A percentile compares a stretch with the other conserved stretches of the same genome.
These are phyloP conservation scores for Trissonchulus sp. DNA, from an alignment of 2,888 invertebrate genomes.

Conservation along the genomic window DNA sequence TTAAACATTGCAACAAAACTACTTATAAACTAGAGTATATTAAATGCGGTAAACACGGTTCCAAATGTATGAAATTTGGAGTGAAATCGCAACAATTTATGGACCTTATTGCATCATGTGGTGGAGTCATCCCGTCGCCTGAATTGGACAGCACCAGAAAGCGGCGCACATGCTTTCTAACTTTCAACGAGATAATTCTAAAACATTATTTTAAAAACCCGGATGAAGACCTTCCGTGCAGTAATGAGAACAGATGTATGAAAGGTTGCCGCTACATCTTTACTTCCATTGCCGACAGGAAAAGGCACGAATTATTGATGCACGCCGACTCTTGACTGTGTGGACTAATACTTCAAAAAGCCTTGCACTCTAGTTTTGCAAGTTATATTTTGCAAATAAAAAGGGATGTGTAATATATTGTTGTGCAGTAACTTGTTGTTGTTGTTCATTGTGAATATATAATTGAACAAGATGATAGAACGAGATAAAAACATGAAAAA, in stretches of 20 bases:
- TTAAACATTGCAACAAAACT: neutral
- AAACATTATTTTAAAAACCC: neutral
- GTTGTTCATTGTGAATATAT: neutral
- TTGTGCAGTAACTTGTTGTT: neutral
- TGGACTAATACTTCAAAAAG: no score
- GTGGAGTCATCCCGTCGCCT: neutral
- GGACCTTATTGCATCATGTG: neutral
- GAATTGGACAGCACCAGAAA: neutral
- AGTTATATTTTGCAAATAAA: no score
- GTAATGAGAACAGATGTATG: neutral
- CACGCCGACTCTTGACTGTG: neutral
- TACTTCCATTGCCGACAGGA: neutral
- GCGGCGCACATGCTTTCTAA: neutral
- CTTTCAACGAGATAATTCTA: neutral
- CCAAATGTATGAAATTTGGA: neutral
- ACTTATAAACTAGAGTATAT: neutral
- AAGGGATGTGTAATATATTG: neutral
- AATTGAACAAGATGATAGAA: no score
- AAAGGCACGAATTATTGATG: neutral
- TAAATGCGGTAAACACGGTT: neutral
- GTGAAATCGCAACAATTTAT: neutral
- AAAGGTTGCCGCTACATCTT: neutral
- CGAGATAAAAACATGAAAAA: no score
- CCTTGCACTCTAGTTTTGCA: no score
- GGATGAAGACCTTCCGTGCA: neutral